Evolutionary conservation across 2,888 invertebrate genomes (phyloP).

Genomic region (Phania funesta): DNA sequence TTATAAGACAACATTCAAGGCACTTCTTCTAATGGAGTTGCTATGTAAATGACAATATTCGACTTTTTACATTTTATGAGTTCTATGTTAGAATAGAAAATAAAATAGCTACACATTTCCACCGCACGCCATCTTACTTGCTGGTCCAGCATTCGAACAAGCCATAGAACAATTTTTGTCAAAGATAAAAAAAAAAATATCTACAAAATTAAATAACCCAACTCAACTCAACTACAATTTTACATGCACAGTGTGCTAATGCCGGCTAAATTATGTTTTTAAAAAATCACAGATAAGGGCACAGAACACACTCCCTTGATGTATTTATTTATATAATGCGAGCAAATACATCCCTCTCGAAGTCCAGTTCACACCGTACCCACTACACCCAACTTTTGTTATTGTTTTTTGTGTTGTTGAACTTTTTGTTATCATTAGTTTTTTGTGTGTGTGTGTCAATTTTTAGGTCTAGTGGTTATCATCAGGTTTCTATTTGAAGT

Average conservation of each 20-base stretch:
- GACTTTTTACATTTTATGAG: neutral
- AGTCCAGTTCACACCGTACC: slow-evolving; percentile 3
- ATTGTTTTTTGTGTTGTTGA: neutral
- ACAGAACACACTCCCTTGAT: neutral
- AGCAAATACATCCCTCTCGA: neutral
- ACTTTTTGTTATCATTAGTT: slow-evolving; percentile 42
- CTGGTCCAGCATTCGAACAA: neutral
- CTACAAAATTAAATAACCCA: neutral
- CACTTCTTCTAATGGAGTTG: neutral
- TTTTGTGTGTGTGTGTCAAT: slow-evolving; percentile 29
- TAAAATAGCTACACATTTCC: too few species aligned
- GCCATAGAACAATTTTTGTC: neutral
- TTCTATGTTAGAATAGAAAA: slow-evolving; percentile 26
- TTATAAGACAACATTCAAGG: slow-evolving; percentile 17
- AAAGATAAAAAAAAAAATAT: slow-evolving; percentile 21
- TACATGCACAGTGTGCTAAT: neutral
- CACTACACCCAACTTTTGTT: slow-evolving; percentile 7
- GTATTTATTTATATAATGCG: neutral
- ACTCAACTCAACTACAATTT: neutral
- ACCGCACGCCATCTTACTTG: neutral
- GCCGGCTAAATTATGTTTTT: neutral
- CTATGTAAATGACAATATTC: neutral
- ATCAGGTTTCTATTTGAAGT: slow-evolving; percentile 42
- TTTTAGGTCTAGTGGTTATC: slow-evolving; percentile 53
- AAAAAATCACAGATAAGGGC: slow-evolving; percentile 37